Evolutionary conservation across 2,113 vertebrate genomes (phyloP).

Genomic region (Peromyscus maniculatus): DNA sequence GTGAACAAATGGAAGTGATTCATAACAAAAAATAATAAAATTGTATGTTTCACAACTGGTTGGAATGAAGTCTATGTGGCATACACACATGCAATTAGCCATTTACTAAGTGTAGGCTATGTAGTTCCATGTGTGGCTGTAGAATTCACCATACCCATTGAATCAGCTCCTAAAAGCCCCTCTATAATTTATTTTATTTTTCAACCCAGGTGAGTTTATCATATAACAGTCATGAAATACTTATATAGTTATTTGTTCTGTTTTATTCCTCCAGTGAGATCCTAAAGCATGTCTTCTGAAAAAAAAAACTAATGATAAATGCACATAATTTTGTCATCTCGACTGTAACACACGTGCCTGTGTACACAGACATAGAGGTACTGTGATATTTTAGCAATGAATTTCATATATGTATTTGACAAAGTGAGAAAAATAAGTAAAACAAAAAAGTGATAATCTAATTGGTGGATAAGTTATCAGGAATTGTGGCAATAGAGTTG

Average conservation of each 20-base stretch:
- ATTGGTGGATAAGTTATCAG: neutral
- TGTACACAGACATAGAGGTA: neutral
- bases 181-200: slow-evolving; percentile 4
- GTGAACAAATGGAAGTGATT: slow-evolving; percentile 62
- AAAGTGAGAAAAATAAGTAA: neutral
- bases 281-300: neutral
- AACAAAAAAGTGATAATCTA: neutral
- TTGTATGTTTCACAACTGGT: slow-evolving; percentile 63
- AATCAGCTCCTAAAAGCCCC: neutral
- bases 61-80: slow-evolving; percentile 67
- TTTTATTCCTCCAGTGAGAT: neutral
- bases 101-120: neutral
- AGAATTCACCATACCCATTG: neutral
- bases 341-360: neutral
- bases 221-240: neutral
- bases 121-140: neutral
- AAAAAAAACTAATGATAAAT: neutral
- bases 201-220: neutral
- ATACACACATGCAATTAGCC: slow-evolving; percentile 55
- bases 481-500: neutral
- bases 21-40: slow-evolving; percentile 71
- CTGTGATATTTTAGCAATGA: neutral
- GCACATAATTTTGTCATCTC: neutral
- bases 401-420: neutral
- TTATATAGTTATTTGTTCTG: neutral